A percentile compares a stretch with the other conserved stretches of the same genome.
phyloP scores from a whole-genome alignment of 2,888 invertebrate species.

The Steinernema carpocapsae region DNA sequence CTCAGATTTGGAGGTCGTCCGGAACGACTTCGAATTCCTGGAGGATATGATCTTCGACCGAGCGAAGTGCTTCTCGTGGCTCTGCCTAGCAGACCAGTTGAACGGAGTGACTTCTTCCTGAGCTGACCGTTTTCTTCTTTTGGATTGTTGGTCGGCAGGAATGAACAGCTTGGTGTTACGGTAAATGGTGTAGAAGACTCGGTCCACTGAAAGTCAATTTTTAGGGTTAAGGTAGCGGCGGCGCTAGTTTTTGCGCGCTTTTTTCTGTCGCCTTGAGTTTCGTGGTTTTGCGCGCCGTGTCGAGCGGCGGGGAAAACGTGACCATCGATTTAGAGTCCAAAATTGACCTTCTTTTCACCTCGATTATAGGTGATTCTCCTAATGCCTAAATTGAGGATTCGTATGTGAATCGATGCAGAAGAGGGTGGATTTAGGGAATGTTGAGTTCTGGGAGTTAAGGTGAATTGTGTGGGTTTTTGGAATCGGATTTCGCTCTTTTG shows the following conservation, averaged over 20 bases:
- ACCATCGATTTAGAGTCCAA: neutral
- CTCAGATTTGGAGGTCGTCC: neutral
- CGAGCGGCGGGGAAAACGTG: neutral
- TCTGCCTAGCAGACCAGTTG: neutral
- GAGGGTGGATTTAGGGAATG: too few species aligned
- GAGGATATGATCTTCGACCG: neutral
- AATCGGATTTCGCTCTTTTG: too few species aligned
- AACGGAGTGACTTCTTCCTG: neutral
- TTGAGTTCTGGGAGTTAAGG: too few species aligned
- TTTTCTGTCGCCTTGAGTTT: too few species aligned
- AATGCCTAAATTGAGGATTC: neutral
- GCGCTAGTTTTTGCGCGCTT: neutral
- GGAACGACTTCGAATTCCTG: neutral
- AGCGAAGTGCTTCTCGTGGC: neutral
- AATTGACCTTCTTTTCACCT: neutral
- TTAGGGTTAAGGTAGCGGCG: neutral
- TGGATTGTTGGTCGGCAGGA: neutral
- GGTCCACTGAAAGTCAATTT: neutral
- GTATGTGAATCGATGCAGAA: neutral
- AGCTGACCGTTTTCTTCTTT: neutral
- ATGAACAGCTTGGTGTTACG: conserved; percentile 3
- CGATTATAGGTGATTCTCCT: neutral
- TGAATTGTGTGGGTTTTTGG: too few species aligned
- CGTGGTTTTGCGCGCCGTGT: too few species aligned
- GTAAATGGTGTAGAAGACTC: conserved; percentile 6